A percentile compares a stretch with the other conserved stretches of the same genome.
These are phyloP conservation scores for Ceratina australensis DNA, from an alignment of 1,140 invertebrate genomes.

Conservation along the genomic window DNA sequence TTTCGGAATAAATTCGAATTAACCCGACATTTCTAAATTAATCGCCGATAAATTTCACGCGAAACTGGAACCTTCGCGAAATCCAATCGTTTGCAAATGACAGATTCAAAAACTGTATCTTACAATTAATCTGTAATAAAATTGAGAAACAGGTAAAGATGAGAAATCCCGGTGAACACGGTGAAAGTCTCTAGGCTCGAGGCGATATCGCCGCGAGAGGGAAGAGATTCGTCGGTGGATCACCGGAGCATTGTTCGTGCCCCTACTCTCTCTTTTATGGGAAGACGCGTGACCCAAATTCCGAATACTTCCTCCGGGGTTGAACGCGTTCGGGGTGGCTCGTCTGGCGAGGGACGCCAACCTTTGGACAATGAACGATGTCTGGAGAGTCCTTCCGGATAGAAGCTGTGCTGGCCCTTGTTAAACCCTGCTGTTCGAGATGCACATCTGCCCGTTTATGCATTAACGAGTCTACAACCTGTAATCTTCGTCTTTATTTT, in stretches of 20 bases:
- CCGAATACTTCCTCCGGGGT: constrained; percentile 33
- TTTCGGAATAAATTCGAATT: no score
- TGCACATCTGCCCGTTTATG: constrained; percentile 21
- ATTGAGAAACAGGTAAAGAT: no score
- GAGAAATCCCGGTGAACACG: no score
- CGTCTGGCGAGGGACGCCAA: constrained; percentile 19
- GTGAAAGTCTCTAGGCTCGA: not conserved
- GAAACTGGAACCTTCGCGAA: no score
- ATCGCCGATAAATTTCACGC: no score
- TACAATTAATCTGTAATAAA: no score
- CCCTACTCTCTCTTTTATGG: constrained; percentile 40
- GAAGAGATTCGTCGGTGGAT: constrained; percentile 55
- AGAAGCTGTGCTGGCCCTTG: constrained; percentile 30
- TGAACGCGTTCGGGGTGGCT: not conserved
- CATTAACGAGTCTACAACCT: no score
- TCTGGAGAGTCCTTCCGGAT: constrained; percentile 36
- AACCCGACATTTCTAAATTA: no score
- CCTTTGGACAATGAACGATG: constrained; percentile 21
- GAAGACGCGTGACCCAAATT: constrained; percentile 51
- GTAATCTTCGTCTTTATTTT: no score
- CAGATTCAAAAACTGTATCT: no score
- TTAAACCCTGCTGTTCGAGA: constrained; percentile 44
- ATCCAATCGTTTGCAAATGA: no score
- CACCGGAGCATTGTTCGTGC: constrained; percentile 45
- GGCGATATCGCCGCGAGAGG: not conserved